Evolutionary conservation across 2,888 invertebrate species (phyloP), one percentile per base, ranked within the genome.

Genomic region (Eueremaeus valkanovi): DNA sequence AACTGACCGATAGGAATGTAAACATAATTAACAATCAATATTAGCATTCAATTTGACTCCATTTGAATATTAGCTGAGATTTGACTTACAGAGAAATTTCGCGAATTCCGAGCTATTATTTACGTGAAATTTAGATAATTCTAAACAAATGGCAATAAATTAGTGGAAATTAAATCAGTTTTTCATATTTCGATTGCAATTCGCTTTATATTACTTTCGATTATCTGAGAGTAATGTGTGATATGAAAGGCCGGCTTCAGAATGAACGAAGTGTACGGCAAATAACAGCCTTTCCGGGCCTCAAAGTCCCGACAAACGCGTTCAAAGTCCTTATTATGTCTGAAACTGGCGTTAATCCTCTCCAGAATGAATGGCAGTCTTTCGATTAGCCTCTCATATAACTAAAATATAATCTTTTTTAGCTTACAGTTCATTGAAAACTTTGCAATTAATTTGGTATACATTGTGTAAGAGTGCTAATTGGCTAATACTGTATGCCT

Each of bases 201-300:
- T n/a, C n/a, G n/a, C 18, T 13, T 72, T 8, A 29, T 86, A 89
- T 86, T 85, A 91, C 92, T 86, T 83, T 91, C 89, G 78, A 93
- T 84, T 82, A 92, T 85, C 81, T 88, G 86, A 82, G 90, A 89
- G 84, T 95, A 93, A 83, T 95, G 93, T 76, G 93, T 85, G 79
- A 95, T 85, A 74, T 96, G 87, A 84, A 90, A 90, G n/a, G 93
- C 86, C 16, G 93, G 92, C 82, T 92, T 91, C 76, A 92, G 85
- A 40, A 94, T 87, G 81, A 94, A 89, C 77, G 90, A 90, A 70
- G 90, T 89, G 74, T 95, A 87, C 1, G 92, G 95, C 79, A 96
- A 86, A 82, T 93, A 93, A 83, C 93, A 93, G 72, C 91, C 88
- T 84, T 91, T 92, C 82, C 91, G 90, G 75, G 89, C 87, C 83